Base-by-base conservation (phyloP, 2,888 invertebrate species). In the Nemapogon koenigi region DNA sequence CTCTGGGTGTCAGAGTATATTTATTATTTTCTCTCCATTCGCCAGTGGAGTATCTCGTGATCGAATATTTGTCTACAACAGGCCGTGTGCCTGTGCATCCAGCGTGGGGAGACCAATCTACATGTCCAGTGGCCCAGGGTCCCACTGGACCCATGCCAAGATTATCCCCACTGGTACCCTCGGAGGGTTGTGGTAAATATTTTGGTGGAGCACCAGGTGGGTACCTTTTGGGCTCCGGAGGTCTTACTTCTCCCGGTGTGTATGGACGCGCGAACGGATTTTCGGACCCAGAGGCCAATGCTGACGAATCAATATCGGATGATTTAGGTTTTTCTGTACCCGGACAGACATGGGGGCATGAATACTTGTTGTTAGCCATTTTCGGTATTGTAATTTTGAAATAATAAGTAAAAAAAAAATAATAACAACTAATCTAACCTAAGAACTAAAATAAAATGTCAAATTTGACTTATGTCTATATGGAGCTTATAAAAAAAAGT, bases 61-160 rank as follows among this genome's bases (percentile, higher is more conserved):
- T 85, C 1, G 90, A 88, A 56, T 90, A 90, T 49, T 87, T 87
- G 62, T 90, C 89, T 2, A 88, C 89, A 0, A 90, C 86, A 0
- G 90, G 90, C 41, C 90, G 69, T 0, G 89, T 84, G 3, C 90
- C 90, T 0, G 89, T 89, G 22, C 85, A 73, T 1, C 89, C 90
- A 0, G 84, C 84, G 51, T 84, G 70, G 0, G 90, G 89, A 11
- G 86, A 85, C 86, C 88, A 90, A 59, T 88, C 87, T 1, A 87
- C 71, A 46, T 87, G 84, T 0, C 90, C 90, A 0, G 89, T 81
- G 0, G 90, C 90, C 89, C 89, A 90, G 0, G 89, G 88, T 1
- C 84, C 86, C 35, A 73, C 61, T 1, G 75, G 62, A 0, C 62
- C 62, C 79, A 80, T 80, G 2, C 54, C 52, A 4, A 79, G 59